Percentiles rank a stretch among this genome's conserved stretches.
Conservation (phyloP, 2,113 vertebrate species). For the Apaloderma vittatum region DNA sequence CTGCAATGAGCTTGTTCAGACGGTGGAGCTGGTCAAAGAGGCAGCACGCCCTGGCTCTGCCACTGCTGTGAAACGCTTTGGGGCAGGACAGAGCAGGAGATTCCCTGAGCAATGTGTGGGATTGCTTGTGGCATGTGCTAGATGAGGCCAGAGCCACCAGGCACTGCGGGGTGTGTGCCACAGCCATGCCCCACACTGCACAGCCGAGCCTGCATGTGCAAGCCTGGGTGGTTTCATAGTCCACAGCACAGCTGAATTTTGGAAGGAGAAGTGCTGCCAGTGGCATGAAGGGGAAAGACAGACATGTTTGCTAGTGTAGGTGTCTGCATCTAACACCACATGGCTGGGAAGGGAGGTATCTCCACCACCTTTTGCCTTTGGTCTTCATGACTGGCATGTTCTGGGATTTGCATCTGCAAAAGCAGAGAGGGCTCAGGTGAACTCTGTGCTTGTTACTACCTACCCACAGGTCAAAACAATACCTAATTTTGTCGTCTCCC, state of each 20-base stretch:
- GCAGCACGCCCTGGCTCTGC: not conserved
- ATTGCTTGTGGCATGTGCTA: not conserved
- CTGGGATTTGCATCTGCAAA: not conserved
- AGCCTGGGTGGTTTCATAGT: rapidly evolving
- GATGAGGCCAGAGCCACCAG: not conserved
- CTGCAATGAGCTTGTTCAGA: not conserved
- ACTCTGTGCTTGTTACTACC: not conserved
- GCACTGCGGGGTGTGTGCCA: rapidly evolving
- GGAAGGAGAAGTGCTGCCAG: not conserved
- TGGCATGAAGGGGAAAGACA: not conserved
- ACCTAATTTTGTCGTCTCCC: not conserved
- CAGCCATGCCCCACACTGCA: rapidly evolving
- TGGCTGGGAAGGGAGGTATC: not conserved
- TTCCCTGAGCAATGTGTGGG: not conserved
- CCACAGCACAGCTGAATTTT: not conserved
- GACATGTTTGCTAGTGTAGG: not conserved
- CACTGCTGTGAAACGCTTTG: not conserved
- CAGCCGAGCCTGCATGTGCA: rapidly evolving
- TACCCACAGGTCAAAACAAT: not conserved
- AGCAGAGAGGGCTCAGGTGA: not conserved
- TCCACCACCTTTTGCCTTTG: not conserved
- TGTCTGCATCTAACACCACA: rapidly evolving
- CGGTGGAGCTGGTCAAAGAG: not conserved
- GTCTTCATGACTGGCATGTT: not conserved
- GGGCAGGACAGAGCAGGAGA: not conserved